phyloP scores from a whole-genome alignment of 2,113 vertebrate species.

The Marmota monax region DNA sequence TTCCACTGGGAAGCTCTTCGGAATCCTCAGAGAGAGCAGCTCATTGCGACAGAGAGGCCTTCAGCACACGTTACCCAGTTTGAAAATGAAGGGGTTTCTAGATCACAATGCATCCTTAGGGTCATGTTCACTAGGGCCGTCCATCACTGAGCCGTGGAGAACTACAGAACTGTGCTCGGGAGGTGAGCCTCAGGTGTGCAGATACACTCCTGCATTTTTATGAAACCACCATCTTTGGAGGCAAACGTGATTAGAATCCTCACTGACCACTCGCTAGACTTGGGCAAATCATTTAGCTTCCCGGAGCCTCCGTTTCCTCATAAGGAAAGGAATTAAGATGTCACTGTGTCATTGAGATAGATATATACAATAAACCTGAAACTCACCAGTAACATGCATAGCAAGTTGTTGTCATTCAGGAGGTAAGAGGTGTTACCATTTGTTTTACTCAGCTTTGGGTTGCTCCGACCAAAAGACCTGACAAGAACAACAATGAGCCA shows the following conservation, averaged over 20 bases:
- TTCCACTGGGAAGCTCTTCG: background rate
- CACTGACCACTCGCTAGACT: background rate
- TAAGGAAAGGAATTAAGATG: background rate
- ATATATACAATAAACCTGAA: background rate
- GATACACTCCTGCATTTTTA: accelerated
- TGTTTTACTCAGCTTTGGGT: too few relatives aligned
- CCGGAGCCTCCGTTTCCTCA: background rate
- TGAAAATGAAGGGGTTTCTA: accelerated
- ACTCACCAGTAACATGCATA: background rate
- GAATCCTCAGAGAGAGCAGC: background rate
- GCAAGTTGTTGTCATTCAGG: background rate
- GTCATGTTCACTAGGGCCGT: accelerated
- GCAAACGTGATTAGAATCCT: background rate
- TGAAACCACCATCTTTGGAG: background rate
- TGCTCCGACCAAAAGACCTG: too few relatives aligned
- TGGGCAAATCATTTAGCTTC: background rate
- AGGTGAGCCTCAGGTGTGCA: accelerated
- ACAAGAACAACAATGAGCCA: too few relatives aligned
- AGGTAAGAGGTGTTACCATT: background rate
- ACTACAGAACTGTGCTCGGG: accelerated
- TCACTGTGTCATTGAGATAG: background rate
- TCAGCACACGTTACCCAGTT: accelerated
- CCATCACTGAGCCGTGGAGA: accelerated
- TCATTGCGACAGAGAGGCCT: background rate
- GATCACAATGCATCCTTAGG: accelerated